Evolutionary conservation across 2,797 vertebrate genomes (phyloP), one percentile per base, ranked within the genome.

Genomic region (Holocentrus rufus): DNA sequence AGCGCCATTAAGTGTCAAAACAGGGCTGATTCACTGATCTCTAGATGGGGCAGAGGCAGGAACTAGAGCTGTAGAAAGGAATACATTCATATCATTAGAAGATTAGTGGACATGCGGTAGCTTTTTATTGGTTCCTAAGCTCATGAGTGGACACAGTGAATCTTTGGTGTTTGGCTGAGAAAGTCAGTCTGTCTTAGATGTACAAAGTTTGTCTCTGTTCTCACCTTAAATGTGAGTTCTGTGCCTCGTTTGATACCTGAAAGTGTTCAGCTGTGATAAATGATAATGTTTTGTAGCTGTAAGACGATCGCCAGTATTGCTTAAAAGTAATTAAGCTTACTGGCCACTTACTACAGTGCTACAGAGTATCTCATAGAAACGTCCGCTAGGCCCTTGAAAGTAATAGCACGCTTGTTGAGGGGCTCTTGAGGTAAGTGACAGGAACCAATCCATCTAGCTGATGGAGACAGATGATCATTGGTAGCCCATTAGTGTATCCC

Each of bases 1-100:
- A 88, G 62, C 65, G 13, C 79, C 80, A 91, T 92, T 92, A 90
- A 67, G 86, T 88, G 88, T 88, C 82, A 88, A 88, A 89, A 89
- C 86, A 91, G 6, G 72, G 49, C 65, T 18, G 64, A 82, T 87
- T 90, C 81, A 82, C 66, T 84, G 85, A 90, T 90, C 85, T 90
- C 81, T 68, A 68, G 76, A 79, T 49, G 73, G 55, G 57, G 69
- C 68, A 44, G 56, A 77, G 59, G 74, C 69, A 65, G 71, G 83
- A 84, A 71, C 61, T 58, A 39, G 30, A 30, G 60, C 31, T 20
- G 22, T 73, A 88, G 68, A 91, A 92, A 88, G 82, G 59, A 83
- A 69, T 72, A 85, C 83, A 90, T 91, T 92, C 90, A 91, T 78
- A 72, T 82, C 79, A 71, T 65, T 23, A 53, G 60, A 47, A 82